phyloP scores from a whole-genome alignment of 2,888 invertebrate genomes.

The Eupithecia dodoneata region DNA sequence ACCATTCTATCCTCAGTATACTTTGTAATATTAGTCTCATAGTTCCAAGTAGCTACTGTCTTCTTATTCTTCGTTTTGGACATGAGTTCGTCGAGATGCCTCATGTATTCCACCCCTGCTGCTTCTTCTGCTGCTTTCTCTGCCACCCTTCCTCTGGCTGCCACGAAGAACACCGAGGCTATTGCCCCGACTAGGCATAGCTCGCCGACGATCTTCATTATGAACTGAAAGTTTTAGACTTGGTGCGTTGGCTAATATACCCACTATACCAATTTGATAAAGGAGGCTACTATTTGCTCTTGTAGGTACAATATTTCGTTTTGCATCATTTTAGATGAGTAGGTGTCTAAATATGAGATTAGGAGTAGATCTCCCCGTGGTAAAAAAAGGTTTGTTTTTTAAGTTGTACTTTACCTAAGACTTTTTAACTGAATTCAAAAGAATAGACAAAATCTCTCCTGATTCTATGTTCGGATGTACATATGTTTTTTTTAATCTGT shows the following conservation, averaged over 20 bases:
- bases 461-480: no score
- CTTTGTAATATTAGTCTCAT: slow-evolving; percentile 89
- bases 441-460: no score
- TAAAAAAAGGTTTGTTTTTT: no score
- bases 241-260: not conserved
- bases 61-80: slow-evolving; percentile 83
- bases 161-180: slow-evolving; percentile 78
- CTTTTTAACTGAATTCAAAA: no score
- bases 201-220: slow-evolving; percentile 75
- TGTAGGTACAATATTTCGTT: not conserved
- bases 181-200: slow-evolving; percentile 75
- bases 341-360: not conserved
- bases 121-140: slow-evolving; percentile 83
- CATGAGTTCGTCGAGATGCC: slow-evolving; percentile 84
- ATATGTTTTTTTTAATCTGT: no score
- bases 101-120: slow-evolving; percentile 85
- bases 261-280: not conserved
- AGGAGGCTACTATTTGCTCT: not conserved
- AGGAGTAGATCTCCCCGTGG: no score
- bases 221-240: slow-evolving; percentile 56
- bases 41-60: slow-evolving; percentile 88
- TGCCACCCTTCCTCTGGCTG: slow-evolving; percentile 73
- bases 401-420: not conserved
- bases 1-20: slow-evolving; percentile 84
- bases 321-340: not conserved